Evolutionary conservation across 2,797 vertebrate species (phyloP).

Genomic region (Scyliorhinus canicula): DNA sequence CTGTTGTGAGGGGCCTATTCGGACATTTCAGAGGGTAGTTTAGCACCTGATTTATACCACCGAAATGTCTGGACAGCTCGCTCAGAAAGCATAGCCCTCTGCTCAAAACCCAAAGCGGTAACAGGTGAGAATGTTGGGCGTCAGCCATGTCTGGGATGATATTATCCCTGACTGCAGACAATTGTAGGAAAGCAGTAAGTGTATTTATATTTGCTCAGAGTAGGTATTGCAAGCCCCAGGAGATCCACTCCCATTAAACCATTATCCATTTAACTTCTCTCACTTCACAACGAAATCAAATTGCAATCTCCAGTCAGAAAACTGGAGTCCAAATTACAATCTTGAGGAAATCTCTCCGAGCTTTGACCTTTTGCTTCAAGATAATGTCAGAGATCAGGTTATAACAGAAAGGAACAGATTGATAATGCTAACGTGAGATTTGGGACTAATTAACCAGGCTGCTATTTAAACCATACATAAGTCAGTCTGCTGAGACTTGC

Average conservation of each 20-base stretch:
- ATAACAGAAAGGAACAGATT: neutral
- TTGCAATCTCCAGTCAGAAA: constrained; percentile 6
- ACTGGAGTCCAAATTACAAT: neutral
- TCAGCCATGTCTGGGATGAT: neutral
- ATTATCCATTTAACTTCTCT: neutral
- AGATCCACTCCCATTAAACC: constrained; percentile 29
- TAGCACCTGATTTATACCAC: neutral
- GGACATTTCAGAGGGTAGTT: neutral
- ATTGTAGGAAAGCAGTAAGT: neutral
- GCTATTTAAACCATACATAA: neutral
- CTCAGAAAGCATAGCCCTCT: neutral
- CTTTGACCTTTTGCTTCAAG: neutral
- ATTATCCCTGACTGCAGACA: neutral
- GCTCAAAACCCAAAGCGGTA: neutral
- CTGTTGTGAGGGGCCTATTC: too few relatives aligned
- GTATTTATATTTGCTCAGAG: neutral
- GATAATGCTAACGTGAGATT: neutral
- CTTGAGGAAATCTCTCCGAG: neutral
- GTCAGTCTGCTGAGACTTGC: neutral
- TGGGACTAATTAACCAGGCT: constrained; percentile 22
- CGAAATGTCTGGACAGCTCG: neutral
- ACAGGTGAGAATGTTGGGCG: neutral
- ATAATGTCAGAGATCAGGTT: neutral
- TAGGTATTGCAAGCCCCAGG: neutral
- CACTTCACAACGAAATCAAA: neutral